Evolutionary conservation across 2,888 invertebrate species (phyloP).

Genomic region (Camponotus fellah): DNA sequence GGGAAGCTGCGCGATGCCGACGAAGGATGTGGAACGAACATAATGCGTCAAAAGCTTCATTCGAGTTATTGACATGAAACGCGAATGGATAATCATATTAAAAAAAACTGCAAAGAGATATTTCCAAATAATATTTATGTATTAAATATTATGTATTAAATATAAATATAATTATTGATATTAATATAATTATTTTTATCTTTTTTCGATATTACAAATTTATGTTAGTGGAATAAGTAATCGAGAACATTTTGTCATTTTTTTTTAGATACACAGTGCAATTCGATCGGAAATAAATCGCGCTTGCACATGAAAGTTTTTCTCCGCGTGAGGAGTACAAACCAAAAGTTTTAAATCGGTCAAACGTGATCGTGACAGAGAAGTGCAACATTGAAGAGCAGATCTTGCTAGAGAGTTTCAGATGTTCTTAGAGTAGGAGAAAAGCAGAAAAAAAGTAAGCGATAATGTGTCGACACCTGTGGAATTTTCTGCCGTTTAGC

Average conservation of each 20-base stretch:
- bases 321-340: conserved; percentile 48
- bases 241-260: background rate
- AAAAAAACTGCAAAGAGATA: background rate
- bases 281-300: conserved; percentile 49
- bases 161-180: background rate
- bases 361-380: conserved; percentile 66
- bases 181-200: background rate
- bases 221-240: background rate
- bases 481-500: conserved; percentile 41
- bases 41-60: conserved; percentile 26
- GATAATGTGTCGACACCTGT: conserved; percentile 32
- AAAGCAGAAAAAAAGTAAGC: conserved; percentile 23
- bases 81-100: conserved; percentile 3
- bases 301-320: conserved; percentile 56
- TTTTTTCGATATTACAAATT: background rate
- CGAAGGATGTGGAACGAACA: conserved; percentile 39
- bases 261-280: background rate
- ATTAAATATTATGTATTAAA: too few relatives aligned
- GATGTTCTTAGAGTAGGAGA: background rate
- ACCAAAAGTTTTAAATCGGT: conserved; percentile 69
- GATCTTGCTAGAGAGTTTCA: conserved; percentile 37
- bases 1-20: conserved; percentile 30
- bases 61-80: conserved; percentile 24
- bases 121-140: background rate
- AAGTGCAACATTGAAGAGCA: conserved; percentile 54